Evolutionary conservation across 2,797 vertebrate genomes (phyloP).

Genomic region (Gymnoscopelus microlampas): DNA sequence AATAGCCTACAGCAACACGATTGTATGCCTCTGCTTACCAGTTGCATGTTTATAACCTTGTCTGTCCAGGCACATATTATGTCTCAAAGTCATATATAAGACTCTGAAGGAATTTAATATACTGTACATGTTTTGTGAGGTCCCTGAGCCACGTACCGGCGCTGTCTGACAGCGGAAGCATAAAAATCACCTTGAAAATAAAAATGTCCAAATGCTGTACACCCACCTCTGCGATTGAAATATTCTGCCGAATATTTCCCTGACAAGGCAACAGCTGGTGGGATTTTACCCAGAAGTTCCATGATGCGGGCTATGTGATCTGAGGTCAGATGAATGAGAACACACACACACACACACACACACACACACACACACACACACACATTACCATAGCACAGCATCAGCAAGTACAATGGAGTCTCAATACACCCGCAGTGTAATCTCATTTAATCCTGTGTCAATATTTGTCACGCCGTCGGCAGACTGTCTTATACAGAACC

Average conservation of each 20-base stretch:
- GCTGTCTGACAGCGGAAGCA: too few species aligned
- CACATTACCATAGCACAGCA: slow-evolving; percentile 6
- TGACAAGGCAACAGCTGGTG: slow-evolving; percentile 76
- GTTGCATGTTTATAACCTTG: too few species aligned
- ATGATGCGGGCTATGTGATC: slow-evolving; percentile 88
- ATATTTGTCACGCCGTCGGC: slow-evolving; percentile 9
- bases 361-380: not conserved
- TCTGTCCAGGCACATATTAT: too few species aligned
- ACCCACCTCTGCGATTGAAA: slow-evolving; percentile 85
- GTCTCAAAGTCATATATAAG: too few species aligned
- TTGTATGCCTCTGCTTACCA: too few species aligned
- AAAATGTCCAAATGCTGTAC: not conserved
- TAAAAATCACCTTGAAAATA: not conserved
- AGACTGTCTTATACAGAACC: slow-evolving; percentile 71
- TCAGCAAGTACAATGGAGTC: slow-evolving; percentile 7
- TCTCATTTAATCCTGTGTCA: slow-evolving; percentile 34
- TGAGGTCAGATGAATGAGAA: slow-evolving; percentile 53
- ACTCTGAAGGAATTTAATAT: too few species aligned
- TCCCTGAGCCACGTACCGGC: too few species aligned
- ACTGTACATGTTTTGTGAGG: too few species aligned
- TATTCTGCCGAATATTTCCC: slow-evolving; percentile 85
- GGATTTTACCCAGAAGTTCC: slow-evolving; percentile 87
- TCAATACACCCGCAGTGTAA: slow-evolving; percentile 21
- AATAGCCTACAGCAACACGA: too few species aligned
- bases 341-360: slow-evolving; percentile 9